Evolutionary conservation across 1,140 invertebrate genomes (phyloP), one percentile per base, ranked within the genome.

Genomic region (Bactericera cockerelli): DNA sequence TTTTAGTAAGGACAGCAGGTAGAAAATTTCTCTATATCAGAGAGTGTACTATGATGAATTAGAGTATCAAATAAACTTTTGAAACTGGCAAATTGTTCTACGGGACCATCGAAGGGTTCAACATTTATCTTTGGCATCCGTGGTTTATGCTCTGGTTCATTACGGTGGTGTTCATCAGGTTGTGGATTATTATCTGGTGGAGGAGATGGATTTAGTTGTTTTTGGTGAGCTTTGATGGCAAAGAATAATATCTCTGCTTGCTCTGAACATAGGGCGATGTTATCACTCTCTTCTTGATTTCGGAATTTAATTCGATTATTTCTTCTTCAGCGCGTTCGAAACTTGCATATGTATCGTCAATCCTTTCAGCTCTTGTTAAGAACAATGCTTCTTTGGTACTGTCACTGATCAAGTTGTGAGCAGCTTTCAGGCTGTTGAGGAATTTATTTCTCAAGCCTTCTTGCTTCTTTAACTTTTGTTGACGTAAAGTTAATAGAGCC

Each of bases 21-120:
- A 49, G 42, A 49, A n/a, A 49, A 49, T 49, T 49, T 49, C n/a
- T 49, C 42, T 6, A 49, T 49, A 8, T 49, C 19, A n/a, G 42
- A 49, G 6, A 49, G 42, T 4, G 4, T 22, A n/a, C 8, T 10
- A n/a, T 49, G 4, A 49, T 49, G 42, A 49, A 49, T 49, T n/a
- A 49, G 19, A 49, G 42, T 49, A n/a, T 49, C 42, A 49, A 6
- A 49, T 16, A 49, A n/a, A 16, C 42, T 49, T n/a, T 22, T 49
- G 22, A 49, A 49, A n/a, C 42, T 49, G 3, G 42, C 6, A 49
- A 49, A 49, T 22, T 49, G n/a, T n/a, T 49, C 42, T 6, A 49
- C 19, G n/a, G n/a, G 4, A 8, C 42, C 42, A 49, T 4, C n/a
- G 19, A 49, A 49, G 3, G 42, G 42, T 49, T 49, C 42, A 19